Evolutionary conservation across 2,888 invertebrate species (phyloP).

Genomic region (Octonoba sinensis): DNA sequence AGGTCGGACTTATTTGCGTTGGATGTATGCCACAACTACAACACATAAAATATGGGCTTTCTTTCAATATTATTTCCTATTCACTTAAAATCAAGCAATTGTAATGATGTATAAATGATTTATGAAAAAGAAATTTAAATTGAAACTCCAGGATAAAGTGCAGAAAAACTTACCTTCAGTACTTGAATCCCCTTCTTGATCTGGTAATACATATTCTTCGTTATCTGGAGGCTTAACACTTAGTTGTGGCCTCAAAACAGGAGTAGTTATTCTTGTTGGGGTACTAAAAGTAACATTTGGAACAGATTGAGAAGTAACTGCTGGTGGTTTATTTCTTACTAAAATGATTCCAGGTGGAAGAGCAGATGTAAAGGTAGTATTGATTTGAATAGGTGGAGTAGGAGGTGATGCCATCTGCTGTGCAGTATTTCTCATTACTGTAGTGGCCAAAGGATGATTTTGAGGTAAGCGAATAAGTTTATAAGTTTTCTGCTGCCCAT

Average conservation of each 20-base stretch:
- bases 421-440: not conserved
- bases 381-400: not conserved
- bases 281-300: conserved; percentile 8
- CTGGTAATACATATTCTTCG: conserved; percentile 5
- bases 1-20: too few species aligned
- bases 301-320: not conserved
- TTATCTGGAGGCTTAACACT: not conserved
- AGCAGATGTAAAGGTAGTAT: not conserved
- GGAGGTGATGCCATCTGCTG: not conserved
- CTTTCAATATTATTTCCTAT: too few species aligned
- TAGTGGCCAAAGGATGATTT: conserved; percentile 26
- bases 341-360: conserved; percentile 40
- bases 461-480: conserved; percentile 32
- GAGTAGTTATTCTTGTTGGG: not conserved
- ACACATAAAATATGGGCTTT: too few species aligned
- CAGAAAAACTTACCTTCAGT: conserved; percentile 3
- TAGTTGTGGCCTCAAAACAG: not conserved
- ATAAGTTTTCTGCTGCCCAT: conserved; percentile 45
- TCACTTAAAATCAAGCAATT: too few species aligned
- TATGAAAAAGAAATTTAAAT: too few species aligned
- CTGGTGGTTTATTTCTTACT: conserved; percentile 15
- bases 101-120: too few species aligned
- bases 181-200: not conserved
- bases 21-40: too few species aligned
- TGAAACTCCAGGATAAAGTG: too few species aligned